Evolutionary conservation across 2,113 vertebrate species (phyloP).

Genomic region (Antidorcas marsupialis): DNA sequence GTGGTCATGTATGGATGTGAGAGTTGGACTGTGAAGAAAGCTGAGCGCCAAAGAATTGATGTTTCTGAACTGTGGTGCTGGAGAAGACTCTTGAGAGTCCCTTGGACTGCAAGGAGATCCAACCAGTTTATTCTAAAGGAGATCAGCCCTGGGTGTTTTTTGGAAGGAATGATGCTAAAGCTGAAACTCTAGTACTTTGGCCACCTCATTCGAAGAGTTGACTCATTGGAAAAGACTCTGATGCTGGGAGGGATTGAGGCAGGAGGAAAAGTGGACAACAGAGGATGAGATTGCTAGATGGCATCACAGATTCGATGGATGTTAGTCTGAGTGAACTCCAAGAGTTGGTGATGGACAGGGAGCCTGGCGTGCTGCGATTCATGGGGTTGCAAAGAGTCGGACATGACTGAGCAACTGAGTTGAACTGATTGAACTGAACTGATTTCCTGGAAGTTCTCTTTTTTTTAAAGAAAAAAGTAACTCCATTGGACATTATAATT

Average conservation of each 20-base stretch:
- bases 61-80: too few species aligned
- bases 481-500: not conserved
- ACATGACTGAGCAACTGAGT: not conserved
- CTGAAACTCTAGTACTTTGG: not conserved
- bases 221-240: not conserved
- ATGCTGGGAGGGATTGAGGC: not conserved
- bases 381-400: not conserved
- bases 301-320: accelerated
- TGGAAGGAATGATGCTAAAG: not conserved
- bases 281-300: not conserved
- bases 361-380: accelerated
- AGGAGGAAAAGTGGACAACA: accelerated
- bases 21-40: too few species aligned
- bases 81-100: too few species aligned
- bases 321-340: not conserved
- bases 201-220: not conserved
- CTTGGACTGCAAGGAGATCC: too few species aligned
- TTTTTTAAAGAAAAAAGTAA: not conserved
- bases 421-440: not conserved
- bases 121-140: too few species aligned
- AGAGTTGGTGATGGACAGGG: not conserved
- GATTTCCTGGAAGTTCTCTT: not conserved
- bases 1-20: too few species aligned
- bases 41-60: too few species aligned
- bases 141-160: accelerated